phyloP scores from a whole-genome alignment of 2,797 vertebrate genomes.

The Labeo calbasu region DNA sequence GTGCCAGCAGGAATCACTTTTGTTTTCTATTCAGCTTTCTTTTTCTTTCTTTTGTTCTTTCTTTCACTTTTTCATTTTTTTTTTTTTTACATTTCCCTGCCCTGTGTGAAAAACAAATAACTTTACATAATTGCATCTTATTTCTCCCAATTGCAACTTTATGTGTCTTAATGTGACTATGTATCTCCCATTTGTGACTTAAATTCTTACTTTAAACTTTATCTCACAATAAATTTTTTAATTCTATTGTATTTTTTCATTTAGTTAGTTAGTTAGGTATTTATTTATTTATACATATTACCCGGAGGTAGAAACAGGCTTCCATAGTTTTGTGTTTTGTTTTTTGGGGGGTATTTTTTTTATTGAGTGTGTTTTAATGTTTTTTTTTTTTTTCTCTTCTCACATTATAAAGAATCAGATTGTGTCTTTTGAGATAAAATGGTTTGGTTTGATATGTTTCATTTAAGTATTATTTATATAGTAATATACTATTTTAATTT shows the following conservation, averaged over 20 bases:
- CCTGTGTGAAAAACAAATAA: neutral
- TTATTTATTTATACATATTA: neutral
- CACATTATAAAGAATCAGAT: neutral
- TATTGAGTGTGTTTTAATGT: neutral
- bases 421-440: neutral
- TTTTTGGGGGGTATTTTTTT: neutral
- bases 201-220: neutral
- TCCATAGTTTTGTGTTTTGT: neutral
- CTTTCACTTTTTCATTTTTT: conserved; percentile 9
- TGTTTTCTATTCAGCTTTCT: neutral
- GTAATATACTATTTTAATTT: too few species aligned
- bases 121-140: neutral
- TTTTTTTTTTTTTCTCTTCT: neutral
- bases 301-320: neutral
- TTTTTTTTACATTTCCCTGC: neutral
- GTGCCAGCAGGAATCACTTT: conserved; percentile 5
- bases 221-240: neutral
- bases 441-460: neutral
- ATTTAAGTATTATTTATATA: neutral
- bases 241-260: neutral
- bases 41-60: neutral
- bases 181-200: neutral
- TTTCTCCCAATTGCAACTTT: neutral
- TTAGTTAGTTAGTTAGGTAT: neutral
- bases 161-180: neutral